Percentiles rank a stretch among this genome's conserved stretches.
phyloP scores from a whole-genome alignment of 2,797 vertebrate species.

The Macropodus opercularis region DNA sequence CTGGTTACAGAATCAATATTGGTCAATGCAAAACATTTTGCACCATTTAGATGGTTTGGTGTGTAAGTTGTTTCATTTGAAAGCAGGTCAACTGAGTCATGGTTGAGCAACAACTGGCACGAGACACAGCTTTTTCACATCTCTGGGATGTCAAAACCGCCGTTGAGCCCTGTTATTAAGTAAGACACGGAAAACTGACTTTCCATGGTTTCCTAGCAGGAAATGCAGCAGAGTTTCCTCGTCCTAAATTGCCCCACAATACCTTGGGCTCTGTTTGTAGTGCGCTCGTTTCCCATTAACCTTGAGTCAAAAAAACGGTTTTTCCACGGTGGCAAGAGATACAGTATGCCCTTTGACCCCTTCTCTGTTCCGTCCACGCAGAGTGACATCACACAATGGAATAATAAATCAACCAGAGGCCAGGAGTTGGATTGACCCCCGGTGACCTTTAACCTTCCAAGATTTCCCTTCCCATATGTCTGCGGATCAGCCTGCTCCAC shows the following conservation, averaged over 20 bases:
- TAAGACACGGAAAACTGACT: conserved; percentile 16
- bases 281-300: conserved; percentile 14
- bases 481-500: conserved; percentile 31
- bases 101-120: conserved; percentile 3
- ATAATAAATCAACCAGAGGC: conserved; percentile 71
- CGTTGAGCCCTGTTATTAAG: conserved; percentile 33
- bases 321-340: conserved; percentile 49
- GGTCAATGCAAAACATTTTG: conserved; percentile 1
- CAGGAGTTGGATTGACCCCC: conserved; percentile 68
- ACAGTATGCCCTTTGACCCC: conserved; percentile 66
- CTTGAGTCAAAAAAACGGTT: conserved; percentile 27
- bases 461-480: conserved; percentile 67
- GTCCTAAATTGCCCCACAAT: conserved; percentile 5
- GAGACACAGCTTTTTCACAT: conserved; percentile 3
- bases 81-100: conserved; percentile 4
- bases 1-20: conserved; percentile 10
- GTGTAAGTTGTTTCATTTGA: conserved; percentile 9
- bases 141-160: conserved; percentile 17
- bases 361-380: conserved; percentile 50
- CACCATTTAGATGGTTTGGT: conserved; percentile 1
- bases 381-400: conserved; percentile 57
- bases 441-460: conserved; percentile 63
- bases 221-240: conserved; percentile 17
- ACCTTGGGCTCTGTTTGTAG: conserved; percentile 6
- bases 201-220: conserved; percentile 22